These are phyloP conservation scores for Ciconia stormi DNA, from an alignment of 2,113 vertebrate species.

Conservation along the genomic window DNA sequence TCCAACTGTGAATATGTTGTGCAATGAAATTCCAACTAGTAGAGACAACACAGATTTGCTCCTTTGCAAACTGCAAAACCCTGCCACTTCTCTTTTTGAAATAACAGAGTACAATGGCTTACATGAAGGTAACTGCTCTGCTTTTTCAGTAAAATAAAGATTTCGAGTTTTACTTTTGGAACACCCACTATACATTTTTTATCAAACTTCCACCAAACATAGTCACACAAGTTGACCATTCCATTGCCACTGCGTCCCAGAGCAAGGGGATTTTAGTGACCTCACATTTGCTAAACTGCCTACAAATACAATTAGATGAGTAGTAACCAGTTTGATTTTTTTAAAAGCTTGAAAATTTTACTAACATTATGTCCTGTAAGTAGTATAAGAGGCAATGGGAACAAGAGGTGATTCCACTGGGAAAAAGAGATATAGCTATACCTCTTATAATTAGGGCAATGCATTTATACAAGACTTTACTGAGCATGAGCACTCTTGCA, in stretches of 20 bases:
- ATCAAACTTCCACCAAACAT: not conserved
- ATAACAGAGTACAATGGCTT: not conserved
- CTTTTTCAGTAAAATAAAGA: not conserved
- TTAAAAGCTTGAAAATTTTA: not conserved
- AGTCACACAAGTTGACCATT: not conserved
- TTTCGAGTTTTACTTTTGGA: not conserved
- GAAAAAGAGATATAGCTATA: not conserved
- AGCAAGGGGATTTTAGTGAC: not conserved
- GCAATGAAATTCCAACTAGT: not conserved
- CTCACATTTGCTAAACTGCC: not conserved
- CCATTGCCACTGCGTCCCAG: not conserved
- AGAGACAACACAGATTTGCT: not conserved
- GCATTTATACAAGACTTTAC: not conserved
- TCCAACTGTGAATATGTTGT: rapidly evolving
- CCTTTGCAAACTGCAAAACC: not conserved
- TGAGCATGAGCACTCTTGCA: not conserved
- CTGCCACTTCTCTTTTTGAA: not conserved
- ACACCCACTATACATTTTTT: not conserved
- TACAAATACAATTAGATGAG: not conserved
- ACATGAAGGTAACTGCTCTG: not conserved
- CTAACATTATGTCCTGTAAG: not conserved
- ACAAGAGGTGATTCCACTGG: not conserved
- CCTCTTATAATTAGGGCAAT: not conserved
- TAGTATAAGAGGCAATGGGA: not conserved
- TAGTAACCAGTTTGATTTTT: not conserved